Base-by-base conservation (phyloP, 2,113 vertebrate species). In the Ciconia stormi region DNA sequence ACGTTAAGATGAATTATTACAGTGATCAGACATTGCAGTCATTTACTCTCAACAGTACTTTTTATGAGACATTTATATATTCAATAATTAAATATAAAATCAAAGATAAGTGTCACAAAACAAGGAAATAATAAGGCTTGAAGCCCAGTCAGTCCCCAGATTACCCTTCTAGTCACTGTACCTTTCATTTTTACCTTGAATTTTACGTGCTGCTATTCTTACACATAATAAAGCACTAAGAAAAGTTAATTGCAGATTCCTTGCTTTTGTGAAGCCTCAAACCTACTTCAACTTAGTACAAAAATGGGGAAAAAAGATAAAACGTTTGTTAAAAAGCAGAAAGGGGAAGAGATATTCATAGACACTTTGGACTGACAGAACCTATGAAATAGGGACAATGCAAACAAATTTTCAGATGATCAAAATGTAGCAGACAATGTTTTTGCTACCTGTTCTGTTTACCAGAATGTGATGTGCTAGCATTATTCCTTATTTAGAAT, bases 31-130 rank as follows among this genome's bases (percentile, higher is more conserved):
- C 95, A 82, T 36, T 88, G 96, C 94, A 92, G 90, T 94, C 55
- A 58, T 97, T 98, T 98, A 98, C 98, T 93, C 89, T 97, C 97
- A 92, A 97, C 96, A 97, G 95, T 91, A 95, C 97, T 97, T 98
- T 98, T 98, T 83, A 97, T 98, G 96, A 94, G 81, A 96, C 96
- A 87, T 87, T 98, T 95, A 98, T 94, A 87, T 83, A 91, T 25
- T 89, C 89, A 80, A 63, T 93, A 94, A 89, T 96, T 96, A 97
- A 97, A 95, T 97, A 96, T 55, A 89, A 96, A 97, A 92, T 53
- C 70, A 76, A 90, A 61, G 73, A 59, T 84, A 86, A 95, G 44
- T 65, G 83, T 94, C 67, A 95, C 89, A 79, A 91, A 97, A 90
- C 83, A 73, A 94, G 87, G 66, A 62, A 95, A 94, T 32, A 58